Base-by-base conservation (phyloP, 2,888 invertebrate species). In the Eupsilia transversa region DNA sequence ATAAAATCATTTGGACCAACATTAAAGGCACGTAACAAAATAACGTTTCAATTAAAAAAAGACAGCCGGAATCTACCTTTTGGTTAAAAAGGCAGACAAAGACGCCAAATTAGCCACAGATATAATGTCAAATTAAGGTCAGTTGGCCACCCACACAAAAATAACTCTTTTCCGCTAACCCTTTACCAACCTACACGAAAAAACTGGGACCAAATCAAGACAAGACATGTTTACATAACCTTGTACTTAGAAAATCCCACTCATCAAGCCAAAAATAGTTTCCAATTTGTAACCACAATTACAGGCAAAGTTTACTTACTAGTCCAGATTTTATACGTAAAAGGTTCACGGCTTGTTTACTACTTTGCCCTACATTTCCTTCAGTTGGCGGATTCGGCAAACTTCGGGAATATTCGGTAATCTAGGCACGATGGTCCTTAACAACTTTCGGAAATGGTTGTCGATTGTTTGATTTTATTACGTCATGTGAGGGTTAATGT, bases 341-440 rank as follows among this genome's bases (percentile, higher is more conserved):
- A 30, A 75, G 17, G 52, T 38, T 59, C 23, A 33, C 30, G 33
- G 9, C 30, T 75, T 80, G 17, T 63, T 72, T 43, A 69, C 33
- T 72, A 65, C 59, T 70, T 80, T 70, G 70, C 56, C 69, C 81
- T 80, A 72, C 56, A 77, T 82, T 84, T 52, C 20, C 43, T 60
- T 60, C 12, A 27, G 52, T 56, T 23, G 52, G 12, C 27, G 27
- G 2, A 17, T 46, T 80, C 59, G 72, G 23, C 0, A 46, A 75
- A 65, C 10, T 49, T 84, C 68, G 71, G 52, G 0, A 9, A 12
- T 33, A 33, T 74, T 74, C 52, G 60, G 52, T 61, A 80, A 63
- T 63, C 66, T 46, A 71, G 85, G 81, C 82, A 84, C 85, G 82
- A 73, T 72, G 49, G 14, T n/a, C 23, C 65, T 30, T 70, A 81